These are phyloP conservation scores for Heptranchias perlo DNA, from an alignment of 2,113 vertebrate species.

Conservation along the genomic window DNA sequence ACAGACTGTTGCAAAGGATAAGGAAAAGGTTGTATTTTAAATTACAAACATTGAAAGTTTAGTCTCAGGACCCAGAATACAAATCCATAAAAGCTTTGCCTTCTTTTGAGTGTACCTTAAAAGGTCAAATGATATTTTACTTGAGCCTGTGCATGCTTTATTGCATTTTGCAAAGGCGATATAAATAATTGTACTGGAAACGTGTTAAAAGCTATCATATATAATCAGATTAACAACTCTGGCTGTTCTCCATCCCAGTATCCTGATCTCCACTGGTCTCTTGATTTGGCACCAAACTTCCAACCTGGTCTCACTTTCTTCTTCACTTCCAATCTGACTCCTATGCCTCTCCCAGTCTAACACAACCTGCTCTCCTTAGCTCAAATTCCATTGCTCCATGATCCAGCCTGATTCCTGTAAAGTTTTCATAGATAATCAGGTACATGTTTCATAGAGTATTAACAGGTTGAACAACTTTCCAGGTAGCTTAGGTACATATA, in stretches of 20 bases:
- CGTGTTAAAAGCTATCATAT: not conserved
- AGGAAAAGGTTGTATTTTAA: not conserved
- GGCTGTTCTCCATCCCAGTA: not conserved
- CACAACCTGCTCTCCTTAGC: too few relatives aligned
- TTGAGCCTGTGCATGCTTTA: not conserved
- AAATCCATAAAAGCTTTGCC: not conserved
- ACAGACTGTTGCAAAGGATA: conserved; percentile 21
- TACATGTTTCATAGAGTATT: too few relatives aligned
- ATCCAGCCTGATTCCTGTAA: too few relatives aligned
- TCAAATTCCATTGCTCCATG: too few relatives aligned
- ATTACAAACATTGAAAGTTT: not conserved
- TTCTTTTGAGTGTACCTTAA: not conserved
- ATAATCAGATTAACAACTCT: not conserved
- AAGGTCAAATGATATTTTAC: not conserved
- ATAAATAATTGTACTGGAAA: not conserved
- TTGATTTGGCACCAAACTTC: too few relatives aligned
- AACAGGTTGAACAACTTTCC: too few relatives aligned
- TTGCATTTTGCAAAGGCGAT: not conserved
- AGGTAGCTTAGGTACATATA: too few relatives aligned
- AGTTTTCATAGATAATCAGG: too few relatives aligned
- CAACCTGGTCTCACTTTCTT: too few relatives aligned
- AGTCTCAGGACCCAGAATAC: not conserved
- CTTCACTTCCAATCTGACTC: too few relatives aligned
- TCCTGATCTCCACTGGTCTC: not conserved
- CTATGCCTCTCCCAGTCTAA: too few relatives aligned